phyloP scores from a whole-genome alignment of 1,140 invertebrate genomes.

The Venustaconcha ellipsiformis region DNA sequence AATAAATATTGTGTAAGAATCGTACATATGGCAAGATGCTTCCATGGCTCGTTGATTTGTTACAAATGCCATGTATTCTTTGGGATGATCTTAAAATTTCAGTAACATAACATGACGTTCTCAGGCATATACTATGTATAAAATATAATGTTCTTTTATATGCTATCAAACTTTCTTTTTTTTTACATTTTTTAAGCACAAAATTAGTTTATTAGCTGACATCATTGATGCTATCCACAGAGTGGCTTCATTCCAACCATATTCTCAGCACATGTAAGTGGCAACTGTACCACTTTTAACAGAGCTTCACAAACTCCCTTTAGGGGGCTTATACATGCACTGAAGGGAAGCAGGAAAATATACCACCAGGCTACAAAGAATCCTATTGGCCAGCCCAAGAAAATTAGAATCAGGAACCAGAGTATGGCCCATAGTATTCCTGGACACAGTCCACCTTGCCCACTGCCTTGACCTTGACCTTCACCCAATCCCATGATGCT shows the following conservation, averaged over 20 bases:
- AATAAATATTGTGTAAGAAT: too few relatives aligned
- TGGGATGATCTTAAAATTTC: too few relatives aligned
- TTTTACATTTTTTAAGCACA: too few relatives aligned
- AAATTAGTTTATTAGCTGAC: too few relatives aligned
- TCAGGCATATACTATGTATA: too few relatives aligned
- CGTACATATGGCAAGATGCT: too few relatives aligned
- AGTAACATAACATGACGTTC: too few relatives aligned
- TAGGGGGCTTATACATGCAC: conserved; percentile 57
- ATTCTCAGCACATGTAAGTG: conserved; percentile 61
- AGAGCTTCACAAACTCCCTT: conserved; percentile 59
- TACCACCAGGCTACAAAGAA: conserved; percentile 63
- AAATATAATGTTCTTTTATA: too few relatives aligned
- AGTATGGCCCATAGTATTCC: conserved; percentile 60
- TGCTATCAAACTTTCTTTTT: too few relatives aligned
- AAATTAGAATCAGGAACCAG: conserved; percentile 63
- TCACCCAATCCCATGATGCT: conserved; percentile 38
- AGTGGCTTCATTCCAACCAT: conserved; percentile 63
- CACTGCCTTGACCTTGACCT: conserved; percentile 32
- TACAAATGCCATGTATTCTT: too few relatives aligned
- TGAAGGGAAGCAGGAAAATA: conserved; percentile 62
- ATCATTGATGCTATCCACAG: conserved; percentile 34
- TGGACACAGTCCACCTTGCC: conserved; percentile 44
- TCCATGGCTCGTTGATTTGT: too few relatives aligned
- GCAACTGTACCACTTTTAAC: conserved; percentile 54
- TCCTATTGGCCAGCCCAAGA: conserved; percentile 62